Conservation (phyloP, 2,888 invertebrate species). For the Spodoptera exigua region DNA sequence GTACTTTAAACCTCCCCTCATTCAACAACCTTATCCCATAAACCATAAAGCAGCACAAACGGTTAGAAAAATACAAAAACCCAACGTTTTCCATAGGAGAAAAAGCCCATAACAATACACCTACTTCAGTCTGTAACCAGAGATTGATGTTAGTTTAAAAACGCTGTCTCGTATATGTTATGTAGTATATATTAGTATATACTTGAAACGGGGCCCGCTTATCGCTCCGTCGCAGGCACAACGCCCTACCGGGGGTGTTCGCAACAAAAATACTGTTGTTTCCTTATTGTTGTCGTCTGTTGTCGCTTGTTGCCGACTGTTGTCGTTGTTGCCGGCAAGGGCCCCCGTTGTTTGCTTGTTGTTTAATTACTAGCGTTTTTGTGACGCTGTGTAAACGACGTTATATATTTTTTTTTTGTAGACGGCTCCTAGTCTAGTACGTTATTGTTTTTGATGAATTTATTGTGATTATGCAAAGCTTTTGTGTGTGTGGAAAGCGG, state of each 20-base stretch:
- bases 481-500: not conserved
- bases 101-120: constrained; percentile 30
- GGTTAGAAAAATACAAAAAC: constrained; percentile 28
- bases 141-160: constrained; percentile 60
- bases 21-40: constrained; percentile 1
- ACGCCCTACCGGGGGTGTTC: constrained; percentile 69
- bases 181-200: constrained; percentile 53
- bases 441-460: constrained; percentile 30
- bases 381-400: constrained; percentile 61
- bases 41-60: constrained; percentile 15
- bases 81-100: constrained; percentile 6
- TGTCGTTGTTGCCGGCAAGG: constrained; percentile 68
- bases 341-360: constrained; percentile 72
- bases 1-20: too few relatives aligned
- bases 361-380: constrained; percentile 85
- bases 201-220: constrained; percentile 68
- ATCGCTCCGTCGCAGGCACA: constrained; percentile 79
- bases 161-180: constrained; percentile 51
- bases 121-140: constrained; percentile 31
- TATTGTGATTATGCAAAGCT: constrained; percentile 14
- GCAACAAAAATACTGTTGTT: constrained; percentile 85
- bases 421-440: constrained; percentile 54
- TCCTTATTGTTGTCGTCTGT: constrained; percentile 70
- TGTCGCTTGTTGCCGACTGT: constrained; percentile 67
- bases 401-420: constrained; percentile 61